Percentiles rank a stretch among this genome's conserved stretches.
Evolutionary conservation across 2,888 invertebrate genomes (phyloP).

Genomic region (Napeogenes inachia): DNA sequence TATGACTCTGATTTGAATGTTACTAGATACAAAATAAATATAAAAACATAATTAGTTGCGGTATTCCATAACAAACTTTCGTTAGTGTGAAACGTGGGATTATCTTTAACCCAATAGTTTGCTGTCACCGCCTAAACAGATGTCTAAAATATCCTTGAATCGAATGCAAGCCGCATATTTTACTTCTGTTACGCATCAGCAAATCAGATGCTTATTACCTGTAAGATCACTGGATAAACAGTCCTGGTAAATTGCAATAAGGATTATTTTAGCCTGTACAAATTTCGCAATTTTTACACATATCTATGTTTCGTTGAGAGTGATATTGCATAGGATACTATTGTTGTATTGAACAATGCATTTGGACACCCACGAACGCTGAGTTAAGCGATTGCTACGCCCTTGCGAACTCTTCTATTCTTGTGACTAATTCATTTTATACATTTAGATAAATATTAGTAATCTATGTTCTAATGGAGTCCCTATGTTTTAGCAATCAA

Average conservation of each 20-base stretch:
- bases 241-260: conserved; percentile 20
- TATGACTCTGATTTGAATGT: no score
- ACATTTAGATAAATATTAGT: conserved; percentile 12
- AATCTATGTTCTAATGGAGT: background rate
- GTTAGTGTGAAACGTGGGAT: conserved; percentile 16
- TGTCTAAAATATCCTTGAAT: conserved; percentile 63
- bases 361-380: conserved; percentile 56
- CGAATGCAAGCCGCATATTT: conserved; percentile 64
- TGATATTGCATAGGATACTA: conserved; percentile 60
- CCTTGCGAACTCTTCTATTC: conserved; percentile 43
- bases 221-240: conserved; percentile 21
- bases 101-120: conserved; percentile 30
- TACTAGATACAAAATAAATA: background rate
- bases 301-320: conserved; percentile 30
- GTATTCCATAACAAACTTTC: background rate
- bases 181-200: conserved; percentile 36
- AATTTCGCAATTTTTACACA: conserved; percentile 25
- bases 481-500: no score
- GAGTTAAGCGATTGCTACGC: conserved; percentile 45
- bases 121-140: conserved; percentile 40
- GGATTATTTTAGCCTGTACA: conserved; percentile 21
- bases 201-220: conserved; percentile 17
- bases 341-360: conserved; percentile 67
- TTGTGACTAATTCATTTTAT: conserved; percentile 31
- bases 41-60: conserved; percentile 4